Evolutionary conservation across 2,888 invertebrate genomes (phyloP), one percentile per base, ranked within the genome.

Genomic region (Scelioninae gen. 2): DNA sequence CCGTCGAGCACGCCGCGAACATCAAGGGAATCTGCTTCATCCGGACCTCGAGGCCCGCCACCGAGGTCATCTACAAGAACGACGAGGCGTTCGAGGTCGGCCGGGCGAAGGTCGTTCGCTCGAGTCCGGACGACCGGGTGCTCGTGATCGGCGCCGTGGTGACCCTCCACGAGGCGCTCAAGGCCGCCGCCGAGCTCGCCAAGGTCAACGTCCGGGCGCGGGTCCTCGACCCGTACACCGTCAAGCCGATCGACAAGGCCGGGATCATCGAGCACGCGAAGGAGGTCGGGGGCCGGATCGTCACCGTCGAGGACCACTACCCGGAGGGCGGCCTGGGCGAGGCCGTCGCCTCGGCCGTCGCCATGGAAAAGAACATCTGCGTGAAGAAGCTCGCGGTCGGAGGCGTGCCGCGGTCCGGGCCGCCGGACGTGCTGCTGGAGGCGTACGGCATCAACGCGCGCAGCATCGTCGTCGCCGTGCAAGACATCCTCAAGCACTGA

Each of bases 291-390:
- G 96, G 96, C 0, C 89, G 91, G 7, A 90, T 99, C 61, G 86
- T 99, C 52, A 96, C 96, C 31, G 96, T 98, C 0, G 99, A 99
- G 87, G 99, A 99, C 86, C 99, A 99, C 87, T 99, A 99, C 86
- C 91, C 93, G 76, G 95, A 95, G 86, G 97, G 99, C 75, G 99
- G 99, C 55, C 84, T 99, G 61, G 99, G 99, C 72, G 98, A 99
- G 85, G 97, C 98, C 13, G 98, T 98, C 6, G 85, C 93, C 10
- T 91, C 93, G 0, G 96, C 94, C 5, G 89, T 97, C 68, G 91
- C 94, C 1, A 87, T 90, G 78, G 90, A 93, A 80, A 90, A 91
- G 1, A 90, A 92, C 82, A 89, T 94, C 53, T 82, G 91, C 1
- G 91, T 96, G 60, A 92, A 91, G 81, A 93, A 93, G 83, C 86